These are phyloP conservation scores for Biston betularia DNA, from an alignment of 2,888 invertebrate genomes.

Conservation along the genomic window DNA sequence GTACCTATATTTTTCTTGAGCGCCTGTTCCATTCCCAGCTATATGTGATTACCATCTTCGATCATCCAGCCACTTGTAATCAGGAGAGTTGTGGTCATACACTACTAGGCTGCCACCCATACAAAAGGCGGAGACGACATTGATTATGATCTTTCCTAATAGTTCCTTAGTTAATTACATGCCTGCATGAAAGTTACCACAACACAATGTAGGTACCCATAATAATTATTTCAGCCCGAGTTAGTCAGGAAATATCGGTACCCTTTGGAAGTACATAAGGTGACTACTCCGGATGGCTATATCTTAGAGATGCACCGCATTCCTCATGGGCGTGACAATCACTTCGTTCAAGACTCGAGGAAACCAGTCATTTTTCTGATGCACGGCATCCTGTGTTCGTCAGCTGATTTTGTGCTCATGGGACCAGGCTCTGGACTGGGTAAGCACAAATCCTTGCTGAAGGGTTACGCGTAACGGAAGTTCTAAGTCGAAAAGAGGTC, in stretches of 20 bases:
- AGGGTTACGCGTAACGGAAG: too few species aligned
- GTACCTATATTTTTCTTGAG: too few species aligned
- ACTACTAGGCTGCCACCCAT: too few species aligned
- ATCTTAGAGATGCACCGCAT: slow-evolving; percentile 92
- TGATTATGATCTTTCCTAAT: too few species aligned
- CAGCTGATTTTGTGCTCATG: slow-evolving; percentile 91
- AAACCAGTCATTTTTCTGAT: slow-evolving; percentile 87
- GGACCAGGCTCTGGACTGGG: slow-evolving; percentile 89
- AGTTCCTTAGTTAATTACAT: too few species aligned
- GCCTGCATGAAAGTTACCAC: not conserved
- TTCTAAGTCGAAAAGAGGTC: too few species aligned
- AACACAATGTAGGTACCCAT: not conserved
- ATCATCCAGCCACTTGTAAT: too few species aligned
- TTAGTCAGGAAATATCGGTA: slow-evolving; percentile 88
- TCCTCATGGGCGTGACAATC: slow-evolving; percentile 79
- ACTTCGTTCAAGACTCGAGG: slow-evolving; percentile 70
- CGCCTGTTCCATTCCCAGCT: too few species aligned
- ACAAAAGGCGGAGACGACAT: too few species aligned
- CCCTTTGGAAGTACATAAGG: slow-evolving; percentile 87
- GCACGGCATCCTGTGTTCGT: slow-evolving; percentile 90
- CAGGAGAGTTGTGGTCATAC: too few species aligned
- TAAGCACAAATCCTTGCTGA: slow-evolving; percentile 53
- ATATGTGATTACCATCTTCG: too few species aligned
- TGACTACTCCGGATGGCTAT: slow-evolving; percentile 91
- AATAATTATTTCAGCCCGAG: slow-evolving; percentile 73